Conservation (phyloP, 2,113 vertebrate genomes). For the Cromileptes altivelis region DNA sequence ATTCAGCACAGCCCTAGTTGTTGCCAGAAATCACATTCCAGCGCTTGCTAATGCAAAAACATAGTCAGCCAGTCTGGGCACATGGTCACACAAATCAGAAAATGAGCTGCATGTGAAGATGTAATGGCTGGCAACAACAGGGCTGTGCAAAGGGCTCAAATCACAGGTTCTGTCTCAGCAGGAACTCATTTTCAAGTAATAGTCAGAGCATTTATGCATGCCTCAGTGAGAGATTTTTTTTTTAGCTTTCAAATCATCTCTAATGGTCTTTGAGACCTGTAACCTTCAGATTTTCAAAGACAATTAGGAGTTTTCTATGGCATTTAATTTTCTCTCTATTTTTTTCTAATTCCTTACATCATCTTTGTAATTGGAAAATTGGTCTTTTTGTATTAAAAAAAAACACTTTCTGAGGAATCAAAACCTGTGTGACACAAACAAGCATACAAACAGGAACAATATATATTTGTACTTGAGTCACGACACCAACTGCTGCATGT, state of each 20-base stretch:
- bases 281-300: conserved; percentile 34
- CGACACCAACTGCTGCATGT: conserved; percentile 18
- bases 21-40: background rate
- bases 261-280: conserved; percentile 8
- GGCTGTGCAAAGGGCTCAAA: background rate
- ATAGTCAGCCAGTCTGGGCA: background rate
- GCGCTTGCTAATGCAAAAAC: background rate
- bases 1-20: no score
- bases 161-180: conserved; percentile 2
- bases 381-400: background rate
- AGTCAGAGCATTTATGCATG: conserved; percentile 3
- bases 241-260: background rate
- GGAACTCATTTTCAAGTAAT: conserved; percentile 7
- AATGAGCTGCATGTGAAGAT: background rate
- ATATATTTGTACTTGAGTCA: conserved; percentile 33
- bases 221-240: background rate
- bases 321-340: conserved; percentile 8
- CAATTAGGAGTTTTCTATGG: conserved; percentile 16
- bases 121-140: background rate
- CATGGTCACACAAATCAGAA: background rate
- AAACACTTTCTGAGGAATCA: background rate
- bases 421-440: background rate
- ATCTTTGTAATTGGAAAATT: conserved; percentile 26
- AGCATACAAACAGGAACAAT: conserved; percentile 9
- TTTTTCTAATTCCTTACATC: background rate